Conservation (phyloP, 2,113 vertebrate genomes). For the Nymphicus hollandicus region DNA sequence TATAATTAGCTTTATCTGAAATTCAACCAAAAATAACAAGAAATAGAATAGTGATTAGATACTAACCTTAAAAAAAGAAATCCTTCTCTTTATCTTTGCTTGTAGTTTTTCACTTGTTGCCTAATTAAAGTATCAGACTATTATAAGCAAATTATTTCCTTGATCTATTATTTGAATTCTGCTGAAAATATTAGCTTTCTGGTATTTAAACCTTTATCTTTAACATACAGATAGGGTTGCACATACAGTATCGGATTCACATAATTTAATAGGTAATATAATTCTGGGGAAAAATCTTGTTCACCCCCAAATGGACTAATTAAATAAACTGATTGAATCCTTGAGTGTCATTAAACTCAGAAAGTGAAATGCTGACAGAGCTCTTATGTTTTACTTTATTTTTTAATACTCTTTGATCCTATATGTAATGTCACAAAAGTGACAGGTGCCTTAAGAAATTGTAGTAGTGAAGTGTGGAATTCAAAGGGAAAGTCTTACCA, state of each 20-base stretch:
- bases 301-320: constrained; percentile 46
- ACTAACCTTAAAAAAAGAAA: constrained; percentile 42
- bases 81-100: constrained; percentile 51
- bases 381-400: not conserved
- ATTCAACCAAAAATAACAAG: constrained; percentile 66
- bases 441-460: constrained; percentile 50
- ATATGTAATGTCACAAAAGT: constrained; percentile 4
- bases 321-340: constrained; percentile 50
- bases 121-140: constrained; percentile 72
- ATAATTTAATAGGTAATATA: constrained; percentile 35
- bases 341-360: not conserved
- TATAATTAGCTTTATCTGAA: constrained; percentile 72
- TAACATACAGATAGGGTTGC: constrained; percentile 38
- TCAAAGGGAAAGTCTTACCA: constrained; percentile 48
- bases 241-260: constrained; percentile 8
- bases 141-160: constrained; percentile 69
- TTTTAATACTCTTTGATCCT: not conserved
- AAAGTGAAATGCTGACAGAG: not conserved
- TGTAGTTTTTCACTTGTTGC: constrained; percentile 46
- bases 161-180: constrained; percentile 62
- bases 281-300: not conserved
- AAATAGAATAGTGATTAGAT: constrained; percentile 61
- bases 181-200: constrained; percentile 43
- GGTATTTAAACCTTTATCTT: constrained; percentile 73
- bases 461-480: constrained; percentile 69